Conservation (phyloP, 2,888 invertebrate species). For the Cerceris rybyensis region DNA sequence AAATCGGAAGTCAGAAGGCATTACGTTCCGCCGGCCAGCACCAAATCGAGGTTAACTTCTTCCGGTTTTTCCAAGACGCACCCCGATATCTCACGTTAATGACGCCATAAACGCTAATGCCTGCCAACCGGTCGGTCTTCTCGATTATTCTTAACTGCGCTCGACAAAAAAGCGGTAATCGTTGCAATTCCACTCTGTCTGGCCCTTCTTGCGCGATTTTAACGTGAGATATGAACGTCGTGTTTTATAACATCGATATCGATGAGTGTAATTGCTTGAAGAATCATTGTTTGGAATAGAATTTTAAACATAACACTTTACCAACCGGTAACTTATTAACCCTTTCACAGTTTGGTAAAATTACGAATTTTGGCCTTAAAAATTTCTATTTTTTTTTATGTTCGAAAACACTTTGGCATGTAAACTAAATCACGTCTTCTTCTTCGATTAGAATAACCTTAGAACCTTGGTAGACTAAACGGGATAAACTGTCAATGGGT, state of each 20-base stretch:
- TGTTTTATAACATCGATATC: not conserved
- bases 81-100: constrained; percentile 66
- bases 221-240: not conserved
- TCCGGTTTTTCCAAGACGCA: constrained; percentile 70
- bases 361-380: too few species aligned
- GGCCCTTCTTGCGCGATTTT: not conserved
- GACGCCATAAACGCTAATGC: constrained; percentile 61
- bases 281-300: too few species aligned
- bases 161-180: constrained; percentile 54
- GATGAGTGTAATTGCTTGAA: too few species aligned
- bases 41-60: constrained; percentile 79
- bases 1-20: constrained; percentile 75
- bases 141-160: constrained; percentile 43
- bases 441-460: too few species aligned
- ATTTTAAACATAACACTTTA: too few species aligned
- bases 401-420: too few species aligned
- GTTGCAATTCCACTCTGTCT: constrained; percentile 8
- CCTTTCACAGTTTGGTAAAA: too few species aligned
- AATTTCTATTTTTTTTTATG: too few species aligned
- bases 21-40: constrained; percentile 70
- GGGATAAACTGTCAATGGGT: too few species aligned
- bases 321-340: too few species aligned
- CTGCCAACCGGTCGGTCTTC: constrained; percentile 1
- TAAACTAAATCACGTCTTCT: too few species aligned
- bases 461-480: too few species aligned